A percentile compares a stretch with the other conserved stretches of the same genome.
Conservation (phyloP, 2,888 invertebrate genomes). For the Camponotus fellah region DNA sequence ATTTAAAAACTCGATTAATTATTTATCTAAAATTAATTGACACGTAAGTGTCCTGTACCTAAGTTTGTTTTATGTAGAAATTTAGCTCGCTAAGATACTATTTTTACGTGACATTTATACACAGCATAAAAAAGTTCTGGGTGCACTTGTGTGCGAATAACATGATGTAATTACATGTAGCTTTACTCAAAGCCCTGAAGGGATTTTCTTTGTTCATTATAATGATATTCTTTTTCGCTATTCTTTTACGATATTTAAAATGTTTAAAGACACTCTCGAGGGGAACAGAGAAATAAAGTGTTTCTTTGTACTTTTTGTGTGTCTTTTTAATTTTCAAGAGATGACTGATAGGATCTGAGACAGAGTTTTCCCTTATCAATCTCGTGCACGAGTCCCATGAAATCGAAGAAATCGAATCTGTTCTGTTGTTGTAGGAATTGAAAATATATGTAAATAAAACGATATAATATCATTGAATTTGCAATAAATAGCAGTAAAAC, state of each 20-base stretch:
- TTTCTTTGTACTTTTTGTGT: neutral
- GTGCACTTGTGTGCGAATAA: neutral
- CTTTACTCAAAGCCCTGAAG: neutral
- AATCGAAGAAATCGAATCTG: slow-evolving; percentile 7
- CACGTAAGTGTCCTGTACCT: neutral
- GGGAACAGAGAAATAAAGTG: neutral
- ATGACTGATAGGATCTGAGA: neutral
- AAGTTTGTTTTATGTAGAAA: slow-evolving; percentile 6
- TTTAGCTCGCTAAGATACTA: slow-evolving; percentile 7
- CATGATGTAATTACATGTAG: neutral
- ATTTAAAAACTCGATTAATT: neutral
- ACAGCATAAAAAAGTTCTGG: neutral
- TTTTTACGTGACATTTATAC: neutral
- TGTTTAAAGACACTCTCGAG: neutral
- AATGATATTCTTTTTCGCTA: neutral
- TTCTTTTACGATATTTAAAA: neutral
- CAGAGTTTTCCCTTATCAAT: neutral
- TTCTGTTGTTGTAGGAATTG: slow-evolving; percentile 1
- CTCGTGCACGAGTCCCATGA: neutral
- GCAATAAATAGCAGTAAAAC: neutral
- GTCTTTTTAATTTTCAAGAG: neutral
- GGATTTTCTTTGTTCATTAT: neutral
- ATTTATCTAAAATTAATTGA: neutral
- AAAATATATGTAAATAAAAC: neutral
- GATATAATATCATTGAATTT: neutral